A percentile compares a stretch with the other conserved stretches of the same genome.
phyloP scores from a whole-genome alignment of 2,888 invertebrate species.

The Lepas anatifera region DNA sequence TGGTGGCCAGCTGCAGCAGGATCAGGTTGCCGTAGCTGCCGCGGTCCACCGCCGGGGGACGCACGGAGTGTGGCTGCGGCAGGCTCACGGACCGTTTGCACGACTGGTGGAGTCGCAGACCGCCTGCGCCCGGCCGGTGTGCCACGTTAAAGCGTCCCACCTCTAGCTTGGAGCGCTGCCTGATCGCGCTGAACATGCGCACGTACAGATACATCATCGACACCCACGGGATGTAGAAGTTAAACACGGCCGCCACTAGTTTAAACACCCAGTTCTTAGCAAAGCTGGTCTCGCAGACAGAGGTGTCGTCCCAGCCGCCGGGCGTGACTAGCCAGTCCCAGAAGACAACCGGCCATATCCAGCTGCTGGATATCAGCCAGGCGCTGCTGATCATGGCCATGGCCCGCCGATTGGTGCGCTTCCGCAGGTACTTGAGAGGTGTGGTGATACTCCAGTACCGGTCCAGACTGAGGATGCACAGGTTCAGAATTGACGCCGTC shows the following conservation, averaged over 20 bases:
- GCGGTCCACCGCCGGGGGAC: not conserved
- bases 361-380: conserved; percentile 38
- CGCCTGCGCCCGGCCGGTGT: not conserved
- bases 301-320: not conserved
- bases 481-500: conserved; percentile 45
- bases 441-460: conserved; percentile 42
- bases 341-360: conserved; percentile 39
- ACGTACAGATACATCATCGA: conserved; percentile 39
- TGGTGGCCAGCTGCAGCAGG: not conserved
- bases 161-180: conserved; percentile 32
- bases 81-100: not conserved
- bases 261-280: conserved; percentile 38
- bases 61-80: not conserved
- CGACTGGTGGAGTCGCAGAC: not conserved
- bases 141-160: conserved; percentile 24
- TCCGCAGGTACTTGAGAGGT: conserved; percentile 39
- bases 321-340: conserved; percentile 36
- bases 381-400: conserved; percentile 38
- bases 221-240: conserved; percentile 40
- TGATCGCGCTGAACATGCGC: conserved; percentile 37
- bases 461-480: conserved; percentile 40
- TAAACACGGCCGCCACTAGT: conserved; percentile 39
- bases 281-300: conserved; percentile 41
- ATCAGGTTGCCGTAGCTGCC: conserved; percentile 6
- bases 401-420: conserved; percentile 38